Conservation (phyloP, 2,113 vertebrate species). For the Ictalurus punctatus region DNA sequence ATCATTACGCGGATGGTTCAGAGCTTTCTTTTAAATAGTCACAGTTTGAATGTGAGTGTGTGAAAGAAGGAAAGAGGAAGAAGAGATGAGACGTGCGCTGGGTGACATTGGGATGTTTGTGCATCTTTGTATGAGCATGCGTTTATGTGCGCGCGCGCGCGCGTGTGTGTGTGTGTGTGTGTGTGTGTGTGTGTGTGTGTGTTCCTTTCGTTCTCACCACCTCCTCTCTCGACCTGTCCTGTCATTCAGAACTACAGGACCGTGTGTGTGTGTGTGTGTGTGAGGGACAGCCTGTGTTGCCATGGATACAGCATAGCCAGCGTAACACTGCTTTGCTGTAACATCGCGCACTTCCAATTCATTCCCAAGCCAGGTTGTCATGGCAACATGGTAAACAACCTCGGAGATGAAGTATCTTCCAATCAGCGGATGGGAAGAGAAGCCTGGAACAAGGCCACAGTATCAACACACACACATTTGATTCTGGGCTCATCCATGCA, state of each 20-base stretch:
- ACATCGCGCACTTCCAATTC: constrained; percentile 59
- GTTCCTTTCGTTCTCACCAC: neutral
- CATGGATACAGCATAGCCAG: constrained; percentile 50
- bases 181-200: neutral
- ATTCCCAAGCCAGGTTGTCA: constrained; percentile 56
- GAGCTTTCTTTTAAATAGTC: neutral
- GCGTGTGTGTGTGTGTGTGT: constrained; percentile 3
- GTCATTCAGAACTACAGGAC: constrained; percentile 44
- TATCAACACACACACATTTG: neutral
- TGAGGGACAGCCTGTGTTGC: constrained; percentile 51
- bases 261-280: constrained; percentile 68
- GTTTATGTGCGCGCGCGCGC: neutral
- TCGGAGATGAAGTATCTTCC: constrained; percentile 13
- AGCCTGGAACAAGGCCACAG: neutral
- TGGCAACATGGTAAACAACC: constrained; percentile 65
- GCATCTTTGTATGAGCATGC: constrained; percentile 5
- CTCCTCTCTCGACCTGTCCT: neutral
- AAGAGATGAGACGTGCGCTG: neutral
- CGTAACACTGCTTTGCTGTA: constrained; percentile 49
- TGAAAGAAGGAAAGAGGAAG: neutral
- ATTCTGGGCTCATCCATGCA: neutral
- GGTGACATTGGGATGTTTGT: neutral
- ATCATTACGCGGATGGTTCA: neutral
- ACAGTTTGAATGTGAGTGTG: neutral
- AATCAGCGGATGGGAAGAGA: neutral